phyloP scores from a whole-genome alignment of 2,113 vertebrate genomes.

The Miniopterus natalensis region DNA sequence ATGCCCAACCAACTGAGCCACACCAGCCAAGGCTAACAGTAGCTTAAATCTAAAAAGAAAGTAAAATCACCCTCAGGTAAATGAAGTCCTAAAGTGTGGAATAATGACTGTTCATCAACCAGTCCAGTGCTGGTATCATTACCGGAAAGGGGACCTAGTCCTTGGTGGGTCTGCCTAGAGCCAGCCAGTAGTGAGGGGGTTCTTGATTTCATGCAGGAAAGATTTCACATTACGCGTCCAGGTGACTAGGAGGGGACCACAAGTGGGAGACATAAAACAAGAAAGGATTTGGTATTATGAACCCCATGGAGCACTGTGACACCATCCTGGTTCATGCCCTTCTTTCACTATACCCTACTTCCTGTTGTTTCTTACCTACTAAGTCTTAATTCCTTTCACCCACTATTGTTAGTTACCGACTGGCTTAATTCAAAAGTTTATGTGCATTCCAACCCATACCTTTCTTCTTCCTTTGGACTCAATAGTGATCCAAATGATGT shows the following conservation, averaged over 20 bases:
- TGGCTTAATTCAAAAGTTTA: neutral
- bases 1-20: too few relatives aligned
- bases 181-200: too few relatives aligned
- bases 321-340: neutral
- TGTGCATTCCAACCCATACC: neutral
- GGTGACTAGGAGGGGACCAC: too few relatives aligned
- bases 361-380: neutral
- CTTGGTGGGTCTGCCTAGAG: too few relatives aligned
- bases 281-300: too few relatives aligned
- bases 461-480: neutral
- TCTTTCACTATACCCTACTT: neutral
- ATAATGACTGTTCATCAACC: neutral
- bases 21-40: neutral
- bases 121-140: neutral
- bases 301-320: neutral
- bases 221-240: too few relatives aligned
- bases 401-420: constrained; percentile 6
- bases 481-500: neutral
- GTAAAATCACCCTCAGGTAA: neutral
- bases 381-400: constrained; percentile 6
- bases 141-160: too few relatives aligned
- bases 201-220: too few relatives aligned
- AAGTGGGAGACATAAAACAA: too few relatives aligned
- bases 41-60: neutral
- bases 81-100: neutral